Percentiles rank a stretch among this genome's conserved stretches.
These are phyloP conservation scores for Athalia circularis DNA, from an alignment of 2,888 invertebrate genomes.

Conservation along the genomic window DNA sequence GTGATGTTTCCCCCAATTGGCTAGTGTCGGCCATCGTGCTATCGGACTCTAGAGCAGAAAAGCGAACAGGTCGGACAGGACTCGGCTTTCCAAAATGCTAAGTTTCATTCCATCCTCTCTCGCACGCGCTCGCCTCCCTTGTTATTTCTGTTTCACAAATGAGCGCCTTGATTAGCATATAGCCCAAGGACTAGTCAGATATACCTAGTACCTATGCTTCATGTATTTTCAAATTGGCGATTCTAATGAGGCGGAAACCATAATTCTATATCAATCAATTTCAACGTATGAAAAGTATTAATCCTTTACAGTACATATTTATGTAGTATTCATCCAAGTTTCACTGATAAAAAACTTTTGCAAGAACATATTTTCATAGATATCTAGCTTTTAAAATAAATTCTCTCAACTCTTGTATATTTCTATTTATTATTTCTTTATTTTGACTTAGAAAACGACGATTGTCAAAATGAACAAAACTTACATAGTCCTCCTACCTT, in stretches of 20 bases:
- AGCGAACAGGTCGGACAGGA: conserved; percentile 45
- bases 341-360: too few relatives aligned
- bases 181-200: not conserved
- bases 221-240: conserved; percentile 11
- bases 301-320: too few relatives aligned
- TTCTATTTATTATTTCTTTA: not conserved
- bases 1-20: conserved; percentile 43
- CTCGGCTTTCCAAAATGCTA: conserved; percentile 45
- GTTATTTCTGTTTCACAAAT: conserved; percentile 45
- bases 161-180: conserved; percentile 35
- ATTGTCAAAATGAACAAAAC: conserved; percentile 79
- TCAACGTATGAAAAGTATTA: too few relatives aligned
- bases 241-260: not conserved
- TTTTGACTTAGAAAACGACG: conserved; percentile 54
- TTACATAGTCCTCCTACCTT: conserved; percentile 87
- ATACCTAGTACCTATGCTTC: not conserved
- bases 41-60: conserved; percentile 66
- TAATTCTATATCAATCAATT: too few relatives aligned
- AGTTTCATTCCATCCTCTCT: conserved; percentile 43
- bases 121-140: conserved; percentile 39
- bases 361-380: too few relatives aligned
- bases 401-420: too few relatives aligned
- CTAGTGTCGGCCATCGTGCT: conserved; percentile 63
- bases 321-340: too few relatives aligned
- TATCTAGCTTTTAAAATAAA: too few relatives aligned